Evolutionary conservation across 2,888 invertebrate species (phyloP).

Genomic region (Osedax frankpressi): DNA sequence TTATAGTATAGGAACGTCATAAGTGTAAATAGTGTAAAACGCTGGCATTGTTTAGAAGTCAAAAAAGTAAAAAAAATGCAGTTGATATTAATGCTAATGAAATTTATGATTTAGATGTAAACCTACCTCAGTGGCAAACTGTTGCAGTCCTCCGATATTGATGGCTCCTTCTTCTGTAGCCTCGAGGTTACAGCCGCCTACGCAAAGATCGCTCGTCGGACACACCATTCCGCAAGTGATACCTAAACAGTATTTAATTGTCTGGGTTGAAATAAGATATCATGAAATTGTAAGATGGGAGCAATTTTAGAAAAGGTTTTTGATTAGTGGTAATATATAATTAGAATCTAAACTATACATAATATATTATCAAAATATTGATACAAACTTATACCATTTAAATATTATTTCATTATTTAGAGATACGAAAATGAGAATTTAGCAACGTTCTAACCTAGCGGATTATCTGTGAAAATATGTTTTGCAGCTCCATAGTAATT

Average conservation of each 20-base stretch:
- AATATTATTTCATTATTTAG: too few relatives aligned
- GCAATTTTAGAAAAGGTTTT: too few relatives aligned
- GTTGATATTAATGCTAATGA: background rate
- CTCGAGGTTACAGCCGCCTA: conserved; percentile 89
- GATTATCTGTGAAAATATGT: conserved; percentile 92
- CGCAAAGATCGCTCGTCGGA: conserved; percentile 93
- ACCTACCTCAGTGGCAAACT: conserved; percentile 80
- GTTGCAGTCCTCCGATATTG: conserved; percentile 94
- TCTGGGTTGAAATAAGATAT: too few relatives aligned
- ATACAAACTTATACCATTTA: too few relatives aligned
- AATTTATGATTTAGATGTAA: background rate
- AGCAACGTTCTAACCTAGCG: conserved; percentile 53
- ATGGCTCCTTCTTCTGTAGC: conserved; percentile 94
- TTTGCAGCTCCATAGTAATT: conserved; percentile 93
- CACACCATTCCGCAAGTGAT: conserved; percentile 69
- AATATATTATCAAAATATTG: too few relatives aligned
- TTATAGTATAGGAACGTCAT: too few relatives aligned
- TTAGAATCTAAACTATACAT: too few relatives aligned
- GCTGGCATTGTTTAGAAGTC: too few relatives aligned
- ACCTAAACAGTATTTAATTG: conserved; percentile 26
- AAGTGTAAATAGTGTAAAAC: too few relatives aligned
- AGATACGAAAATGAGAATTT: background rate
- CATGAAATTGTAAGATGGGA: too few relatives aligned
- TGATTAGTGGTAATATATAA: too few relatives aligned
- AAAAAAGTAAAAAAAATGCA: background rate